Base-by-base conservation (phyloP, 2,888 invertebrate genomes). In the Pinctada fucata region DNA sequence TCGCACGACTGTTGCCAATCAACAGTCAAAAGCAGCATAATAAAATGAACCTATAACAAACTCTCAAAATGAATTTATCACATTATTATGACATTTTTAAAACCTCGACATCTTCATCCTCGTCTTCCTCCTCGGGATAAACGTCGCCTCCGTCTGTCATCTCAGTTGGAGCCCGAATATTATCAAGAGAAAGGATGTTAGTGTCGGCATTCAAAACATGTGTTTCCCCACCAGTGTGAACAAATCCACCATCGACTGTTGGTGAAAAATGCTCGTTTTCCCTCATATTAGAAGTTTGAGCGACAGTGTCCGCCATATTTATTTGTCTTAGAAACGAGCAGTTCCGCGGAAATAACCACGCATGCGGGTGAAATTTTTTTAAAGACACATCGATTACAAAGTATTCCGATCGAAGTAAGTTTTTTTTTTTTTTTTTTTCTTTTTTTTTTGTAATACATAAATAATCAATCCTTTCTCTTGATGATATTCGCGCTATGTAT, bases 121-220 rank as follows among this genome's bases (percentile, higher is more conserved):
- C 82, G 64, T 82, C 80, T 50, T 72, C 71, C 47, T 85, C 81
- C 2, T 49, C 76, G 5, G 79, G 80, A 58, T 75, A 80, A 3
- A 51, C 52, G 8, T 79, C 78, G 13, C 79, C 83, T n/a, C 77
- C 68, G 64, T 84, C 84, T 31, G 79, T 83, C 8, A 80, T 80
- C 13, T 58, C 58, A 5, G 84, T 76, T 10, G 67, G 76, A 67
- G 83, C 83, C 63, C 83, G 74, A 58, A 82, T 83, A 16, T 88
- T 85, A 73, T 90, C 89, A 67, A 90, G 83, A 64, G 85, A 88
- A 47, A 90, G 79, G 76, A 90, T 87, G 78, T 90, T 88, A 66
- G 89, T 86, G 66, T 88, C 87, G 63, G 84, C 82, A 63, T 87
- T 87, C 1, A 87, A 75, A 48, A 85, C 73, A 66, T 86, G 86